A percentile compares a stretch with the other conserved stretches of the same genome.
These are phyloP conservation scores for Macropus fuliginosus DNA, from an alignment of 2,797 vertebrate genomes.

Conservation along the genomic window DNA sequence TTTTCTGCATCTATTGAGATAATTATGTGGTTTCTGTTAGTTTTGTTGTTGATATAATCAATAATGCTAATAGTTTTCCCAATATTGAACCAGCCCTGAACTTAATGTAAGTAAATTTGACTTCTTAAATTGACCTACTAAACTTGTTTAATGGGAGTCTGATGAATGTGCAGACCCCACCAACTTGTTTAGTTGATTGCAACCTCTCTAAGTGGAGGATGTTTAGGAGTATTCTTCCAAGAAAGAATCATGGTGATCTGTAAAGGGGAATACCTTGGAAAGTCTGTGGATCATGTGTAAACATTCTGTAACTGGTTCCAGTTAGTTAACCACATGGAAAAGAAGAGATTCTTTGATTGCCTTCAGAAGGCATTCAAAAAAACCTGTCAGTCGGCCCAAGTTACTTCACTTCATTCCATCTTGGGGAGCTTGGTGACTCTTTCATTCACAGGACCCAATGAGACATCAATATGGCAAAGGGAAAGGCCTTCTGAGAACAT, in stretches of 20 bases:
- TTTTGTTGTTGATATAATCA: no score
- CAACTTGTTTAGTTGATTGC: neutral
- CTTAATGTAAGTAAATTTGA: conserved; percentile 6
- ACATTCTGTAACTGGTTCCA: neutral
- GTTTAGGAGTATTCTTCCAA: neutral
- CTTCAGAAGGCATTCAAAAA: no score
- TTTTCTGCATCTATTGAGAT: no score
- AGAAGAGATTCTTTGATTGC: no score
- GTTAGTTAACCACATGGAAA: no score
- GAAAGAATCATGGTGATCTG: neutral
- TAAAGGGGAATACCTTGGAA: neutral
- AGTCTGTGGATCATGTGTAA: neutral
- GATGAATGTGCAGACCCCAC: neutral
- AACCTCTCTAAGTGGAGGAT: neutral
- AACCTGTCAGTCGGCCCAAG: neutral
- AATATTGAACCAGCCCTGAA: no score
- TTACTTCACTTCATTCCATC: neutral
- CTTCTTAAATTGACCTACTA: conserved; percentile 29
- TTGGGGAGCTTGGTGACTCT: neutral
- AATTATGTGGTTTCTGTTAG: no score
- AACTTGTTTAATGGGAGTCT: neutral
- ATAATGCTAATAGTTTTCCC: no score
- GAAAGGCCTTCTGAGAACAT: neutral
- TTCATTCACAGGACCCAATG: neutral
- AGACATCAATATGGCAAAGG: neutral